phyloP scores from a whole-genome alignment of 2,113 vertebrate species.

The Hiodon tergisus region DNA sequence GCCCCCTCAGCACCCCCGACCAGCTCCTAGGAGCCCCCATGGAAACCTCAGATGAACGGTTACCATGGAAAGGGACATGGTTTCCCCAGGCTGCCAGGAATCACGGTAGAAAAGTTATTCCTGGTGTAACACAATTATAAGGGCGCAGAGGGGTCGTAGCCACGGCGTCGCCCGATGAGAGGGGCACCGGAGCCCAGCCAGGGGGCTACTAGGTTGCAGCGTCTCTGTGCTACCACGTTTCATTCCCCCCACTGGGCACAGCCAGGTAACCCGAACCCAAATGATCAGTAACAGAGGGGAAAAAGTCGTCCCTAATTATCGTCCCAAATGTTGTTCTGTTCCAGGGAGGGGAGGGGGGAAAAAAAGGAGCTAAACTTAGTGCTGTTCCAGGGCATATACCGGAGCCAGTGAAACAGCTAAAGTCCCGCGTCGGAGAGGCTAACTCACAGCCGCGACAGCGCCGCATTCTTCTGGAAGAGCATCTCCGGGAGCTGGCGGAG shows the following conservation, averaged over 20 bases:
- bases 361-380: not conserved
- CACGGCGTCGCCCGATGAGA: not conserved
- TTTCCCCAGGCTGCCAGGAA: conserved; percentile 8
- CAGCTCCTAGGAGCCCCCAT: not conserved
- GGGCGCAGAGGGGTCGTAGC: not conserved
- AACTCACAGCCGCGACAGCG: conserved; percentile 81
- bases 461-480: conserved; percentile 88
- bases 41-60: conserved; percentile 4
- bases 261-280: conserved; percentile 2
- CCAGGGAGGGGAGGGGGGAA: too few species aligned
- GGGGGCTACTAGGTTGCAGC: conserved; percentile 3
- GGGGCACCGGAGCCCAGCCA: not conserved
- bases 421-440: not conserved
- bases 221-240: conserved; percentile 5
- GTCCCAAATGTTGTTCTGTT: not conserved
- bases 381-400: not conserved
- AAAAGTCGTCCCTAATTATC: not conserved
- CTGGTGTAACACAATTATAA: conserved; percentile 8
- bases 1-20: not conserved
- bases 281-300: not conserved
- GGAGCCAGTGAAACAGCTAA: not conserved
- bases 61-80: conserved; percentile 11
- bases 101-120: conserved; percentile 12
- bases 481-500: conserved; percentile 78
- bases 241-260: not conserved